Percentiles rank a stretch among this genome's conserved stretches.
phyloP scores from a whole-genome alignment of 2,888 invertebrate genomes.

The Amphimallon solstitiale region DNA sequence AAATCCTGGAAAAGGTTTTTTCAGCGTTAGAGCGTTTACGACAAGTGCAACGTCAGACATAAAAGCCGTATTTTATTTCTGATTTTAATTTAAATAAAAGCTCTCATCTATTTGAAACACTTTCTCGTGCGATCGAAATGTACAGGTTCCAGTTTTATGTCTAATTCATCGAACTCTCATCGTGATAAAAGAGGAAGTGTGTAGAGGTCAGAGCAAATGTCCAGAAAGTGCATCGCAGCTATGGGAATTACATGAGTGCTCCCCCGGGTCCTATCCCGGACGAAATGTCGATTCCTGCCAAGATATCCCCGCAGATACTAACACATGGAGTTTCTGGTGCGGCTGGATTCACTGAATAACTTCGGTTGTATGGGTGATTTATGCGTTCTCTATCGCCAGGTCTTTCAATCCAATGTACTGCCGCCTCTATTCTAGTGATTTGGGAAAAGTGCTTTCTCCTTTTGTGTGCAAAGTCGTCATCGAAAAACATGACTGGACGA shows the following conservation, averaged over 20 bases:
- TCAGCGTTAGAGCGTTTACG: too few species aligned
- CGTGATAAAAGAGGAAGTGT: too few species aligned
- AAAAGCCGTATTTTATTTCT: too few species aligned
- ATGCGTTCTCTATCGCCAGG: constrained; percentile 12
- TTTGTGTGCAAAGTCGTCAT: too few species aligned
- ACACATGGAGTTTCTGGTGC: too few species aligned
- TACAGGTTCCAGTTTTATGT: constrained; percentile 15
- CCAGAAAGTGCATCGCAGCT: constrained; percentile 22
- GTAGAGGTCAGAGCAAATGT: constrained; percentile 18
- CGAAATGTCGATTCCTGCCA: constrained; percentile 2
- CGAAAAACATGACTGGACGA: too few species aligned
- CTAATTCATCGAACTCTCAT: not conserved
- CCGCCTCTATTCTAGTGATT: not conserved
- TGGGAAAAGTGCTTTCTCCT: too few species aligned
- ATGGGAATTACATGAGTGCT: constrained; percentile 43
- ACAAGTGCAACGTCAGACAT: too few species aligned
- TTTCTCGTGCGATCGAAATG: constrained; percentile 8
- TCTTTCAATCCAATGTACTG: constrained; percentile 11
- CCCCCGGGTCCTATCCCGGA: constrained; percentile 43
- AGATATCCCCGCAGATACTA: too few species aligned
- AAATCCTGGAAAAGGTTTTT: too few species aligned
- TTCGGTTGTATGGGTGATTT: constrained; percentile 9
- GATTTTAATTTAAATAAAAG: constrained; percentile 27
- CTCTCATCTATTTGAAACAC: not conserved
- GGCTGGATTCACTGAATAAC: too few species aligned